These are phyloP conservation scores for Sphaerophoria taeniata DNA, from an alignment of 2,888 invertebrate genomes.

Conservation along the genomic window DNA sequence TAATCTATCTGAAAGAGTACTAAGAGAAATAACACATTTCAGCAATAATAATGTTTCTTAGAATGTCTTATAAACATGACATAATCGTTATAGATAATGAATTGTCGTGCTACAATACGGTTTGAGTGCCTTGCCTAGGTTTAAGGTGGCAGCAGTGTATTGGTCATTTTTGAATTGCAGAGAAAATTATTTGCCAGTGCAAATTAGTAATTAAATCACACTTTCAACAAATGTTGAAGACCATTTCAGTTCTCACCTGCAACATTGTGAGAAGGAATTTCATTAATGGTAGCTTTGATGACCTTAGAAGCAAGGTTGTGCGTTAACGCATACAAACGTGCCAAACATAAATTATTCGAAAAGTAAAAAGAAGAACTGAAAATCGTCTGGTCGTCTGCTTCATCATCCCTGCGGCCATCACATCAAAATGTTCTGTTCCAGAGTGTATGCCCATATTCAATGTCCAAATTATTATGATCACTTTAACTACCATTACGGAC, in stretches of 20 bases:
- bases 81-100: background rate
- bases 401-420: conserved; percentile 21
- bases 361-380: conserved; percentile 15
- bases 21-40: conserved; percentile 11
- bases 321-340: background rate
- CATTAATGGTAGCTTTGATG: conserved; percentile 8
- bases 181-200: too few species aligned
- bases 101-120: background rate
- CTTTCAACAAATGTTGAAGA: background rate
- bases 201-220: too few species aligned
- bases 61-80: conserved; percentile 4
- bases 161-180: too few species aligned
- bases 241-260: background rate
- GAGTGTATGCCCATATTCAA: conserved; percentile 33
- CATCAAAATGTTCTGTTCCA: conserved; percentile 40
- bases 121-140: conserved; percentile 1
- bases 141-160: background rate
- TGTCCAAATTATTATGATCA: conserved; percentile 24
- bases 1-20: background rate
- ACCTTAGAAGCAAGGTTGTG: background rate
- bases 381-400: background rate
- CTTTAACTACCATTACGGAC: conserved; percentile 7
- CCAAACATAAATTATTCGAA: conserved; percentile 11
- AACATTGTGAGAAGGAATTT: conserved; percentile 26
- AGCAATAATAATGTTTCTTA: background rate